These are phyloP conservation scores for Pantherophis guttatus DNA, from an alignment of 2,113 vertebrate species.

Conservation along the genomic window DNA sequence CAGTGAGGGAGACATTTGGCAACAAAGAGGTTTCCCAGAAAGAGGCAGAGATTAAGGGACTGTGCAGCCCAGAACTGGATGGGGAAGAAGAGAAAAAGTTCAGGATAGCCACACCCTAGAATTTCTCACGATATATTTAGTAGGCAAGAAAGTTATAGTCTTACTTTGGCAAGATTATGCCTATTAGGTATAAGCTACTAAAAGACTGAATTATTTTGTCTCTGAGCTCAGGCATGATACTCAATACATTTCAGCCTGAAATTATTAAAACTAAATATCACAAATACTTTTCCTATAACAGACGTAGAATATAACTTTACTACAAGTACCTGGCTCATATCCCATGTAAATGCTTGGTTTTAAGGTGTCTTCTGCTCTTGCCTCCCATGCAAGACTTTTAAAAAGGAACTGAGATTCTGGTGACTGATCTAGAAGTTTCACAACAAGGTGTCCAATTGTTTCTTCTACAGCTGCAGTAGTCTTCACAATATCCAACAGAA, in stretches of 20 bases:
- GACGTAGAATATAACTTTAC: conserved; percentile 5
- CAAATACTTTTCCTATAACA: background rate
- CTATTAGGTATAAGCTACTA: background rate
- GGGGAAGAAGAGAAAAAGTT: background rate
- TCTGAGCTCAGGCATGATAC: background rate
- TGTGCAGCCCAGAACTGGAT: background rate
- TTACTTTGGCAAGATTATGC: background rate
- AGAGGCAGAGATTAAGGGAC: background rate
- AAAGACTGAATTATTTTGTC: background rate
- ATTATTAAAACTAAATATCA: background rate
- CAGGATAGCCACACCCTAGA: background rate
- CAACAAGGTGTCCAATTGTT: conserved; percentile 85
- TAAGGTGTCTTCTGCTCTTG: conserved; percentile 57
- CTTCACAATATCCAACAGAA: conserved; percentile 86
- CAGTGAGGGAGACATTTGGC: background rate
- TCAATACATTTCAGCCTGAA: background rate
- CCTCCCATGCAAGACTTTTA: conserved; percentile 63
- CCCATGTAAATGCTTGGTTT: conserved; percentile 58
- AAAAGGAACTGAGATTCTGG: conserved; percentile 58
- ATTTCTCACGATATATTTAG: background rate
- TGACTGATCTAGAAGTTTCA: conserved; percentile 75
- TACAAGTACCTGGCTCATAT: conserved; percentile 65
- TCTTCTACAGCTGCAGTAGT: conserved; percentile 89
- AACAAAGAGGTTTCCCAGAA: background rate
- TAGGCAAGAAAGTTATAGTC: background rate